Evolutionary conservation across 1,140 invertebrate genomes (phyloP), one percentile per base, ranked within the genome.

Genomic region (Lethocerus indicus): DNA sequence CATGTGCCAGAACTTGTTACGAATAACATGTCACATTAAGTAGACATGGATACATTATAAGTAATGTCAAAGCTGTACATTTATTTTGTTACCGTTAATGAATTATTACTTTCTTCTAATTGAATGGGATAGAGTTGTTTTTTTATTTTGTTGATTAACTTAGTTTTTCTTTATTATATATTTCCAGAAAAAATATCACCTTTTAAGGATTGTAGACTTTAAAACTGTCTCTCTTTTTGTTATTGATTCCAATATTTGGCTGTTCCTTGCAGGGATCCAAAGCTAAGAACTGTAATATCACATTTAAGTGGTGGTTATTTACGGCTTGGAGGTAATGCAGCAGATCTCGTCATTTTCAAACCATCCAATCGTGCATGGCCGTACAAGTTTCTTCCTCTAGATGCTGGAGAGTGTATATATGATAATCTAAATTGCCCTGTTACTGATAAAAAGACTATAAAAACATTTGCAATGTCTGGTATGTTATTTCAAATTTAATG

Each of bases 241-340:
- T n/a, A n/a, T n/a, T n/a, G n/a, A 21, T 5, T 14, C 23, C 13
- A 39, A 21, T 39, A 20, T 39, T 14, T 4, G 7, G 23, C 23
- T 2, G 1, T 39, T 13, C 14, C 5, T 43, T 50, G 9, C 29
- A 51, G 50, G 20, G 36, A 51, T 29, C 20, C 27, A 36, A 40
- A n/a, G n/a, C 36, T 51, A 21, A 25, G 25, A 12, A 20, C n/a
- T 3, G 28, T 27, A 3, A 26, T 51, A 12, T 37, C 42, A 12
- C 50, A 51, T 41, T 47, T 51, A 20, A 35, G 44, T 6, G 50
- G 50, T 2, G 50, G 50, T 13, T 51, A 51, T 21, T 29, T 51
- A 18, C 18, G 50, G 26, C 16, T 51, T 39, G 50, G 50, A 18
- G 50, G 50, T 26, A 51, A 16, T 18, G 41, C 44, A 9, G 50